Evolutionary conservation across 2,797 vertebrate species (phyloP).

Genomic region (Clarias laeviceps): DNA sequence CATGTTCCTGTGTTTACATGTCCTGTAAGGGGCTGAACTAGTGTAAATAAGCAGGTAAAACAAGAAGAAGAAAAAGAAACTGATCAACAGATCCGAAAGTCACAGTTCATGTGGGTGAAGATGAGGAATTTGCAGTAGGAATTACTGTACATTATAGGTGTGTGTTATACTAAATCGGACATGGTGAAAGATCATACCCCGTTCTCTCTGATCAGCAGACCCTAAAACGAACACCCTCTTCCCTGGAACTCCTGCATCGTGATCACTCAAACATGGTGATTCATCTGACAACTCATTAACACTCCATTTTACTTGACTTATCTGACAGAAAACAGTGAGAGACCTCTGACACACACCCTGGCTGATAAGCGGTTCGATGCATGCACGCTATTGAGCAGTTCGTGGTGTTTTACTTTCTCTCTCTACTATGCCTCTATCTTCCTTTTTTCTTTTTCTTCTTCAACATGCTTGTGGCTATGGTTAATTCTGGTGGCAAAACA

Average conservation of each 20-base stretch:
- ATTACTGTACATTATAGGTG: not conserved
- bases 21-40: not conserved
- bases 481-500: constrained; percentile 15
- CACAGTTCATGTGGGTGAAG: not conserved
- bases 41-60: not conserved
- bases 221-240: too few species aligned
- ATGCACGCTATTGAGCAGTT: not conserved
- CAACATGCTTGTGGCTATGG: constrained; percentile 18
- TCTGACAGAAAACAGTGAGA: constrained; percentile 23
- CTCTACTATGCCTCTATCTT: not conserved
- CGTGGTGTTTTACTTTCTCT: constrained; percentile 25
- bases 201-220: not conserved
- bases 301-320: not conserved
- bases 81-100: not conserved
- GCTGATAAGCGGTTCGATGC: constrained; percentile 9
- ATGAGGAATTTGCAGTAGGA: not conserved
- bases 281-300: not conserved
- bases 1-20: not conserved
- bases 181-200: not conserved
- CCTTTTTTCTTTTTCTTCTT: constrained; percentile 17
- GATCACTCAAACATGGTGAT: not conserved
- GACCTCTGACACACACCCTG: not conserved
- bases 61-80: not conserved
- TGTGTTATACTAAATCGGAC: not conserved
- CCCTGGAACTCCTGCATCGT: not conserved